Percentiles rank a stretch among this genome's conserved stretches.
phyloP scores from a whole-genome alignment of 2,888 invertebrate genomes.

The Fragum fragum region DNA sequence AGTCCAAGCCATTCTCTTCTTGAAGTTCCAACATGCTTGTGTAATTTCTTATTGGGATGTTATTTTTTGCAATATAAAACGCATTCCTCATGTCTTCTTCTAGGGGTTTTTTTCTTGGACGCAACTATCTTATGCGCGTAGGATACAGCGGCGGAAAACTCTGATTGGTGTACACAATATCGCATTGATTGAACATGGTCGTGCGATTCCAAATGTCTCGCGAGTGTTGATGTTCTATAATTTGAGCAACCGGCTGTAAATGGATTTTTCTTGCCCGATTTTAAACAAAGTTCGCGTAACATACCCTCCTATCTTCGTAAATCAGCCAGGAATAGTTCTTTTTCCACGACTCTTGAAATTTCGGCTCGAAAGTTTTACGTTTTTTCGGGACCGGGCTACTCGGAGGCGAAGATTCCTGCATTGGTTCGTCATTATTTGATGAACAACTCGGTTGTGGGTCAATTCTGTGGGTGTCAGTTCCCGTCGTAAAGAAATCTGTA shows the following conservation, averaged over 20 bases:
- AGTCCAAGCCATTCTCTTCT: neutral
- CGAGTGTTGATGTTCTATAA: too few species aligned
- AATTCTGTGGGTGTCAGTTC: too few species aligned
- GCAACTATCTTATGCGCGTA: neutral
- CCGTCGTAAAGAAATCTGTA: neutral
- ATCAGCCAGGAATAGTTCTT: neutral
- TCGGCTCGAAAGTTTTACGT: neutral
- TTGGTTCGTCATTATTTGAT: neutral
- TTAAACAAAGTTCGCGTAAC: neutral
- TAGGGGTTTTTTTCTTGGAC: neutral
- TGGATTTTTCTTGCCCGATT: neutral
- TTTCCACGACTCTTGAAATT: conserved; percentile 3
- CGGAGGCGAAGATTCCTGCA: neutral
- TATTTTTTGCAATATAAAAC: too few species aligned
- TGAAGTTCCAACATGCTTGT: neutral
- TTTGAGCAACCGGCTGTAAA: neutral
- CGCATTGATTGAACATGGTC: too few species aligned
- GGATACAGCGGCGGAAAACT: neutral
- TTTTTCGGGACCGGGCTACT: conserved; percentile 3
- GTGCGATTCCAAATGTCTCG: too few species aligned
- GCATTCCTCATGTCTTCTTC: neutral
- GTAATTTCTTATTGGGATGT: too few species aligned
- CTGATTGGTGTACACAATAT: neutral
- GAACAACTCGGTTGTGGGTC: neutral
- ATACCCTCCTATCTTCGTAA: neutral